These are phyloP conservation scores for Dendrocopos noguchii DNA, from an alignment of 2,113 vertebrate genomes.

Conservation along the genomic window DNA sequence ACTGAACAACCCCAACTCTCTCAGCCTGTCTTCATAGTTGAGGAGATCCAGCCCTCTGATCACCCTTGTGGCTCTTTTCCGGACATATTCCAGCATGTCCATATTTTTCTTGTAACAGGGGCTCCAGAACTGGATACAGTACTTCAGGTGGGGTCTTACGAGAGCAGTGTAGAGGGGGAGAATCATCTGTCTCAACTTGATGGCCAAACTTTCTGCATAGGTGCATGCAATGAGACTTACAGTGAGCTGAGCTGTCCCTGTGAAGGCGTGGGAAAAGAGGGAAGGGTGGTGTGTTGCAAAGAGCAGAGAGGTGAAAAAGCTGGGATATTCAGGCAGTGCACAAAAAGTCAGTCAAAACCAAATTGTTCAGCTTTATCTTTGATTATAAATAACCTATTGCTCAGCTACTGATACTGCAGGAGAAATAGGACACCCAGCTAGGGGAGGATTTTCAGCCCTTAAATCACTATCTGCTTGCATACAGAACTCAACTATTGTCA, in stretches of 20 bases:
- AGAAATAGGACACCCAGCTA: not conserved
- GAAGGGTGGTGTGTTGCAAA: not conserved
- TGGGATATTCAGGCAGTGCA: not conserved
- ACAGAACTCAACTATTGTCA: not conserved
- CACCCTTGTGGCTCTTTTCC: no score
- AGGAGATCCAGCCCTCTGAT: no score
- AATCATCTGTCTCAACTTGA: no score
- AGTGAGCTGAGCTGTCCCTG: not conserved
- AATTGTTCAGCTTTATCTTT: not conserved
- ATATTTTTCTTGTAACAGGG: no score
- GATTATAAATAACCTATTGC: not conserved
- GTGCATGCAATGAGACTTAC: not conserved
- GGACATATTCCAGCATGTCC: no score
- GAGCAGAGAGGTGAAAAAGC: not conserved
- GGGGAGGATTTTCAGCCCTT: not conserved
- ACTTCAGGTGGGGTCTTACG: no score
- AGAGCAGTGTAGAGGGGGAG: no score
- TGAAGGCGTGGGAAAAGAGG: not conserved
- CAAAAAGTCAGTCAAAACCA: not conserved
- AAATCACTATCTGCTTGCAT: not conserved
- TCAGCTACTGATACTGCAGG: not conserved
- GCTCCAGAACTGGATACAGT: no score
- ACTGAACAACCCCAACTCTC: no score
- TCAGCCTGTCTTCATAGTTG: no score
- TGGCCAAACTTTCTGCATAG: not conserved